These are phyloP conservation scores for Drosophila neoperkinsi DNA, from an alignment of 2,888 invertebrate genomes.

Conservation along the genomic window DNA sequence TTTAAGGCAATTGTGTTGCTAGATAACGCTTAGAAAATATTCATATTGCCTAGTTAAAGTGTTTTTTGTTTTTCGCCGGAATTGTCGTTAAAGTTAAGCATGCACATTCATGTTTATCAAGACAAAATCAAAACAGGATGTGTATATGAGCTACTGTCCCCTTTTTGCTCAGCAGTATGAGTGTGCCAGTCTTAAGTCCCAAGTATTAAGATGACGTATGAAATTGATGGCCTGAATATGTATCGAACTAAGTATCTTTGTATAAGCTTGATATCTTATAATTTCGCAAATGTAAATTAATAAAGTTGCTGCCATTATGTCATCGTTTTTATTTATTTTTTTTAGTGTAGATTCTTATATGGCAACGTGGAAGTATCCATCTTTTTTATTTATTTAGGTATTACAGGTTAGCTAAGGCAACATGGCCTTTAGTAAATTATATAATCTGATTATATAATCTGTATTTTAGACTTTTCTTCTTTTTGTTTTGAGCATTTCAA, in stretches of 20 bases:
- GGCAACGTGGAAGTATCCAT: neutral
- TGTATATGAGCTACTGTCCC: slow-evolving; percentile 1
- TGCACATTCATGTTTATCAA: slow-evolving; percentile 4
- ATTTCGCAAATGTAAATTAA: neutral
- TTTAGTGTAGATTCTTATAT: neutral
- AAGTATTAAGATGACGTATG: neutral
- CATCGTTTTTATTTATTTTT: neutral
- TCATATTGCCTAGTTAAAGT: slow-evolving; percentile 38
- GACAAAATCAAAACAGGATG: slow-evolving; percentile 1
- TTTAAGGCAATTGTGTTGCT: slow-evolving; percentile 41
- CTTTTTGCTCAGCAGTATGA: neutral
- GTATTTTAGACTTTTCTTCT: neutral
- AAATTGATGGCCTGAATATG: neutral
- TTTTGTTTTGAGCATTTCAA: neutral
- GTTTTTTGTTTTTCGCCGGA: slow-evolving; percentile 30
- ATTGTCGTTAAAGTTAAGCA: slow-evolving; percentile 32
- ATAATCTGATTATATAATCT: neutral
- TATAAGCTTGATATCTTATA: too few species aligned
- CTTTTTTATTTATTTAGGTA: neutral
- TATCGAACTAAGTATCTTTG: neutral
- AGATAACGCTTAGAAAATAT: slow-evolving; percentile 32
- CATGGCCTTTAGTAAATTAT: neutral
- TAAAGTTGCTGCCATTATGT: neutral
- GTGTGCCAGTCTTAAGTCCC: neutral
- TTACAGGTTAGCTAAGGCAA: neutral